Base-by-base conservation (phyloP, 2,113 vertebrate genomes). In the Lichenostomus cassidix region DNA sequence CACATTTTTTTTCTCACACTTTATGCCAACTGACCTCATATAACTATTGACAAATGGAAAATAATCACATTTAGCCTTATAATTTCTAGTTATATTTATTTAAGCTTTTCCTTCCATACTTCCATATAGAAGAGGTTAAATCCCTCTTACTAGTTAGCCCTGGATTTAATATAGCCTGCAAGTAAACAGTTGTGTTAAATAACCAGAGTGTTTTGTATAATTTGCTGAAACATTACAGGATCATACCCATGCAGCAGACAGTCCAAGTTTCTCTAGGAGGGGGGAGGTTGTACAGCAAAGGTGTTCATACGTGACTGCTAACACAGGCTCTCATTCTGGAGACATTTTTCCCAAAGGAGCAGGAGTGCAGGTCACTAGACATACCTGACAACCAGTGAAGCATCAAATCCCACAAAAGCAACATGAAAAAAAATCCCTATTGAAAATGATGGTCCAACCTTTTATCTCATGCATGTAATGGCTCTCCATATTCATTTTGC, bases 11-110 rank as follows among this genome's bases (percentile, higher is more conserved):
- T 89, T 60, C 80, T 95, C 87, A 94, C 85, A 86, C 69, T 78
- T 96, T 93, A 91, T 94, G 73, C 83, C 92, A 89, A 46, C 79
- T 96, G 93, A 96, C 92, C 92, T 96, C 90, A n/a, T 94, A 39
- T 95, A 96, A 96, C 52, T 86, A 74, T 89, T 89, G 90, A 93
- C 90, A 95, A 94, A 86, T 96, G 93, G 81, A 91, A 94, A 96
- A 93, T 96, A 94, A 94, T 93, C 93, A 95, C 93, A 93, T 95
- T 90, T 93, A 90, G 67, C 65, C 25, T 93, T 91, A 84, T 94
- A 87, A 69, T 94, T 94, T 92, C 63, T 87, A 95, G 52, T 78
- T 87, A 35, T 95, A 86, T 87, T 92, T 94, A 95, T 91, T 94
- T 94, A 97, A 92, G 93, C 35, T 92, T 96, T 95, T 95, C 91